phyloP scores from a whole-genome alignment of 2,797 vertebrate species.

The Mallotus villosus region DNA sequence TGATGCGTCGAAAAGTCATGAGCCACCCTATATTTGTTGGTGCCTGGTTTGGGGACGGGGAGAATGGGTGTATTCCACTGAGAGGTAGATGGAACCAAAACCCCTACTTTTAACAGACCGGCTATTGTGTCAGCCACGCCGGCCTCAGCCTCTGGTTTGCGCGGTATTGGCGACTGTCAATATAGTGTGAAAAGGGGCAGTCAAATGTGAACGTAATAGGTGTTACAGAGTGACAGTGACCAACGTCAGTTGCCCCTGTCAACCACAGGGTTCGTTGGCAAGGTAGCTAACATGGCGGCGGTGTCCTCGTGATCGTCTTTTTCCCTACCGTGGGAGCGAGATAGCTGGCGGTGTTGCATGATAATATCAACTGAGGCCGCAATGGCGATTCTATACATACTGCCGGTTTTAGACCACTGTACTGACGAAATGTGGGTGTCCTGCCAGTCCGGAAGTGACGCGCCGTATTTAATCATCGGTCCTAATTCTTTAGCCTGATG shows the following conservation, averaged over 20 bases:
- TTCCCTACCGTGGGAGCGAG: slow-evolving; percentile 8
- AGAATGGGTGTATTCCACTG: too few species aligned
- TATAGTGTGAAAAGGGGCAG: too few species aligned
- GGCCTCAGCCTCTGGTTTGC: too few species aligned
- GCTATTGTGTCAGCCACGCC: too few species aligned
- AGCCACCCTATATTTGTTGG: too few species aligned
- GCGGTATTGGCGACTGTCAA: too few species aligned
- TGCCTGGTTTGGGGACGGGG: too few species aligned
- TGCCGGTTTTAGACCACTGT: neutral
- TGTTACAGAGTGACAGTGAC: slow-evolving; percentile 2
- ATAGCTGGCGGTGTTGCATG: neutral
- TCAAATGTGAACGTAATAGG: too few species aligned
- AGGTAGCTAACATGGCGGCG: neutral
- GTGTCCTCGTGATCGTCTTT: slow-evolving; percentile 5
- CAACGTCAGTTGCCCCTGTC: slow-evolving; percentile 1
- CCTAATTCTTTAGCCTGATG: slow-evolving; percentile 16
- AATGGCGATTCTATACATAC: neutral
- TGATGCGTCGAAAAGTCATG: too few species aligned
- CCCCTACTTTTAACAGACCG: too few species aligned
- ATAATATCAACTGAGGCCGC: neutral
- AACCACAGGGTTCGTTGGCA: slow-evolving; percentile 5
- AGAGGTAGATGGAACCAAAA: too few species aligned
- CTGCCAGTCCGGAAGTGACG: neutral
- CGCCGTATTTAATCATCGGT: neutral
- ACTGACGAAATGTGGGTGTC: neutral